Percentiles rank a stretch among this genome's conserved stretches.
Conservation (phyloP, 53 echinoderm and acorn worm species). For the Antedon mediterranea region DNA sequence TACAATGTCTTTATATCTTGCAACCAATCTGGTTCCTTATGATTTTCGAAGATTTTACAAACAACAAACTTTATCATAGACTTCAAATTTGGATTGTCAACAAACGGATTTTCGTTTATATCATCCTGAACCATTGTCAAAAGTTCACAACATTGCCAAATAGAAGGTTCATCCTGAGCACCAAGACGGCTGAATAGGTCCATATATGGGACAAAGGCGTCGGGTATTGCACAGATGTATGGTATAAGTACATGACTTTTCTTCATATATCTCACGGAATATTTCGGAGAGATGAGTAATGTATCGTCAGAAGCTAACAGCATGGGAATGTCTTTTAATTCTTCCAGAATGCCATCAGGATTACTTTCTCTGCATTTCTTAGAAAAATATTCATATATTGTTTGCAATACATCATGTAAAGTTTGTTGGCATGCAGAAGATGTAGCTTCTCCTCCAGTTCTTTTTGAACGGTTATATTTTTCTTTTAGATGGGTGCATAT, state of each 20-base stretch:
- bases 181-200: background rate
- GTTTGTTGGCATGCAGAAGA: background rate
- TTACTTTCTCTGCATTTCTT: background rate
- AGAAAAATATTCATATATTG: background rate
- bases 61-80: background rate
- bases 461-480: slow-evolving; percentile 3
- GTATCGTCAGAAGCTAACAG: background rate
- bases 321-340: background rate
- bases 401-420: background rate
- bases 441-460: background rate
- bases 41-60: background rate
- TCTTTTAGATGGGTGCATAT: slow-evolving; percentile 12
- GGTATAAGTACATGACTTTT: background rate
- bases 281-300: background rate
- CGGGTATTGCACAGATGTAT: background rate
- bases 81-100: background rate
- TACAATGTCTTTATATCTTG: background rate
- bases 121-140: background rate
- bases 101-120: background rate
- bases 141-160: background rate
- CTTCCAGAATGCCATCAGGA: background rate
- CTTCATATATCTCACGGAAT: background rate
- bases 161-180: background rate
- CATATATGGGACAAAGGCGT: background rate
- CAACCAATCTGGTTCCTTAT: background rate